phyloP scores from a whole-genome alignment of 2,797 vertebrate genomes.

The Acropternis orthonyx region DNA sequence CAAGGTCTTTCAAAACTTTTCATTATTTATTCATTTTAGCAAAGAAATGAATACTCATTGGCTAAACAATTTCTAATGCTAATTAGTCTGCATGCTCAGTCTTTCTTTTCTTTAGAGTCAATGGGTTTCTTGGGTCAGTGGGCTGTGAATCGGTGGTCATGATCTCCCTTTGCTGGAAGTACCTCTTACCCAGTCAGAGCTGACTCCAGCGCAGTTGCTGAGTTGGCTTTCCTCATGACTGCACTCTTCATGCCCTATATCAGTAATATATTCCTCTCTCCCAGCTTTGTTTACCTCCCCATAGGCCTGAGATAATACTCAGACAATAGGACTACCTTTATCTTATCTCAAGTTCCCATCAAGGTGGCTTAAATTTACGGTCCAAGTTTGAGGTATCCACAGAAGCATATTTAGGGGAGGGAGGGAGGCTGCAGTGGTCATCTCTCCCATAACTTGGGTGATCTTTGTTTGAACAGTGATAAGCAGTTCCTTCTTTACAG shows the following conservation, averaged over 20 bases:
- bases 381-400: neutral
- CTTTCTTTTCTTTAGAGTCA: neutral
- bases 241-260: neutral
- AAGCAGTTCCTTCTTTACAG: neutral
- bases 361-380: neutral
- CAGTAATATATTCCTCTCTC: neutral
- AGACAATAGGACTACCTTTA: neutral
- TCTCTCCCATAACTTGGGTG: neutral
- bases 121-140: neutral
- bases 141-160: fast-evolving
- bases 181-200: neutral
- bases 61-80: neutral
- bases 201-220: neutral
- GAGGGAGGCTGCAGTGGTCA: neutral
- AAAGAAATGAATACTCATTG: neutral
- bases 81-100: neutral
- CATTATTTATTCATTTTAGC: neutral
- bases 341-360: neutral
- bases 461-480: neutral
- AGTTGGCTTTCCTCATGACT: neutral
- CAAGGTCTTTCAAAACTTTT: neutral
- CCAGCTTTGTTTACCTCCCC: neutral
- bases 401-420: neutral
- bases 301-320: neutral
- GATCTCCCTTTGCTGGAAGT: neutral